A percentile compares a stretch with the other conserved stretches of the same genome.
phyloP scores from a whole-genome alignment of 1,140 invertebrate genomes.

The Drosophila pectinifera region DNA sequence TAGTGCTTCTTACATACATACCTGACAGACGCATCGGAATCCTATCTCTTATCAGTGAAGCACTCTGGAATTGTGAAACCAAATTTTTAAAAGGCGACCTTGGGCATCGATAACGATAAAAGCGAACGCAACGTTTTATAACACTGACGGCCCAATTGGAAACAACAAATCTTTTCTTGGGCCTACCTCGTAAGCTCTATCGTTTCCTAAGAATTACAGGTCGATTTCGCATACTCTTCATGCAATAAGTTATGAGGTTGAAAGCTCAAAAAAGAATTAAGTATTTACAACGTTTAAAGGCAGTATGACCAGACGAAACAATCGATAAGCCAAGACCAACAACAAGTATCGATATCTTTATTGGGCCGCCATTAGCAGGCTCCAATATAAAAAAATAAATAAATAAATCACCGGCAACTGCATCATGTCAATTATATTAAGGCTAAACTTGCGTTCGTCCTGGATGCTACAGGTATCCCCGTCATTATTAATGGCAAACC shows the following conservation, averaged over 20 bases:
- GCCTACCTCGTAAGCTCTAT: neutral
- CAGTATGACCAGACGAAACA: neutral
- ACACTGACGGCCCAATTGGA: neutral
- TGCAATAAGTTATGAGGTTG: too few relatives aligned
- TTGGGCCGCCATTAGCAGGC: neutral
- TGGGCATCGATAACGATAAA: conserved; percentile 28
- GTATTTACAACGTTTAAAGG: neutral
- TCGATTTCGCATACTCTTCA: neutral
- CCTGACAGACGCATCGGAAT: conserved; percentile 46
- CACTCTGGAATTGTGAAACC: conserved; percentile 46
- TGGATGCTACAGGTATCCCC: conserved; percentile 54
- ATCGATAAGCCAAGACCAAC: neutral
- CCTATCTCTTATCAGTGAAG: conserved; percentile 57
- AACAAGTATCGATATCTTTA: conserved; percentile 6
- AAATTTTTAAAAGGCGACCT: conserved; percentile 30
- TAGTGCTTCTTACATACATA: conserved; percentile 8
- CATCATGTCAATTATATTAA: conserved; percentile 66
- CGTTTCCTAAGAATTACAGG: neutral
- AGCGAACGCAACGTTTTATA: neutral
- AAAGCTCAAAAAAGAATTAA: neutral
- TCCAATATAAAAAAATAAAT: conserved; percentile 1
- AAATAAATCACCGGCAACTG: conserved; percentile 8
- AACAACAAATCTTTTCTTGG: neutral
- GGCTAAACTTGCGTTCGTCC: conserved; percentile 23
- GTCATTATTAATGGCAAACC: neutral